Evolutionary conservation across 2,888 invertebrate species (phyloP), one percentile per base, ranked within the genome.

Genomic region (Xestia c-nigrum): DNA sequence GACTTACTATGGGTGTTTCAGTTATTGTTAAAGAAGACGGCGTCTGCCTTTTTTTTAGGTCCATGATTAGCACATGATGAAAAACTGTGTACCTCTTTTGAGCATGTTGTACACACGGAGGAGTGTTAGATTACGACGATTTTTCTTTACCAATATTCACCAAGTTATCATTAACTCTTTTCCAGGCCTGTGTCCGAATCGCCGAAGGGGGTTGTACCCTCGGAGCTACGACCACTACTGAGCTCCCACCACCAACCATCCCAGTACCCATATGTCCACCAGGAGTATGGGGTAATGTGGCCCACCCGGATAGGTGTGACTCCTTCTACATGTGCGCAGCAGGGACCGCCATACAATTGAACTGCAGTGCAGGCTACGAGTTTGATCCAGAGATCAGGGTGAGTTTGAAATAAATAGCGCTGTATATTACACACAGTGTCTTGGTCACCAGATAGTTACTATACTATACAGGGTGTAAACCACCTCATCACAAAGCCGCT

Each of bases 351-450:
- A 84, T 90, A n/a, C 87, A 81, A 14, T 72, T 91, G 16, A 85
- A 72, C 61, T 93, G 93, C 69, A 83, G 83, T 3, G 77, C 81
- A 1, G 91, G 91, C 4, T 89, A 85, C 9, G 92, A 93, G 72
- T 93, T 89, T 43, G 88, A 91, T 72, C 83, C 85, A 2, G 50
- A 57, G 3, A 0, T 21, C 5, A 61, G 0, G 31, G 85, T 85
- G 52, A 84, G 80, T 69, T 31, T 7, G 14, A 12, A 65, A 31
- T 31, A 31, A 31, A 31, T 31, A 31, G 31, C 31, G 31, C 31
- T 31, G 31, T 31, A 31, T 3, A 31, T 31, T 31, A 31, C 31
- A 31, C 31, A 31, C 31, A 31, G 31, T 31, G 31, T 31, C 31
- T 31, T 31, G 31, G 31, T 31, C 31, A 31, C 31, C 3, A 31